These are phyloP conservation scores for Acanthococcus lagerstroemiae DNA, from an alignment of 2,888 invertebrate genomes.

Conservation along the genomic window DNA sequence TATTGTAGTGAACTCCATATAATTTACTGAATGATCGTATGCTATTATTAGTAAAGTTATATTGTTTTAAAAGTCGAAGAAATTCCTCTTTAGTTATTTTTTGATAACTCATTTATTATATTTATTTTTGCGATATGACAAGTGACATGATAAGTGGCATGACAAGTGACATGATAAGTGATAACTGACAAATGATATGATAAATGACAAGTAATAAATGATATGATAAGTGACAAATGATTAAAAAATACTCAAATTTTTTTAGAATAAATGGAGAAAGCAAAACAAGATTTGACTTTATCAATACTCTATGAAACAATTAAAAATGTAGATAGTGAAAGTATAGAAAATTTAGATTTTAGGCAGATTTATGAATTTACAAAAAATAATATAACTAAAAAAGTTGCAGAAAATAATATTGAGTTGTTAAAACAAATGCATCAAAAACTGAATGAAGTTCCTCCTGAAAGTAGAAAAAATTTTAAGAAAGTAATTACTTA, in stretches of 20 bases:
- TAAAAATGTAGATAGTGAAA: no score
- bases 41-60: neutral
- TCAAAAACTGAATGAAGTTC: no score
- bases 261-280: no score
- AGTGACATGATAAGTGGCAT: no score
- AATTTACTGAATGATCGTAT: neutral
- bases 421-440: no score
- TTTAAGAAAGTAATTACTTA: no score
- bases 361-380: conserved; percentile 2
- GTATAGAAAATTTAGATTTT: conserved; percentile 3
- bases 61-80: conserved; percentile 1
- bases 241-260: neutral
- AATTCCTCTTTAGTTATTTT: neutral
- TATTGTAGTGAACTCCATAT: neutral
- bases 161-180: conserved; percentile 3
- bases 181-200: neutral
- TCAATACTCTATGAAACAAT: no score
- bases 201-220: neutral
- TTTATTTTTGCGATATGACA: conserved; percentile 1
- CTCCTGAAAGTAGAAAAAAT: no score
- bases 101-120: neutral
- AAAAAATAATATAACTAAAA: conserved; percentile 4
- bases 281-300: no score
- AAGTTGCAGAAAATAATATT: conserved; percentile 5
- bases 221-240: neutral